These are phyloP conservation scores for Neodiprion lecontei DNA, from an alignment of 1,140 invertebrate genomes.

Conservation along the genomic window DNA sequence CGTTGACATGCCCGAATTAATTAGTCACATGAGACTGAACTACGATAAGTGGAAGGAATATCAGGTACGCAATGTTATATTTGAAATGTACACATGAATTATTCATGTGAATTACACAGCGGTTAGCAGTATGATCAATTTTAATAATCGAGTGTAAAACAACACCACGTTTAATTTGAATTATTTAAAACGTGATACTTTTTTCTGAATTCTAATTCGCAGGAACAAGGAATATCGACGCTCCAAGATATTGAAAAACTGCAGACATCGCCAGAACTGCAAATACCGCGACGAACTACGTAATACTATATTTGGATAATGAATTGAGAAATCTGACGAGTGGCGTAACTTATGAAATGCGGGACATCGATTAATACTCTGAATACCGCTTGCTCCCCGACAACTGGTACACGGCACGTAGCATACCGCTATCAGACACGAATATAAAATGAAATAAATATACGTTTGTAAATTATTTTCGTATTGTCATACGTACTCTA, in stretches of 20 bases:
- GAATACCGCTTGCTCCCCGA: too few relatives aligned
- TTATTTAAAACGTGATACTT: constrained; percentile 18
- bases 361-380: too few relatives aligned
- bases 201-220: constrained; percentile 42
- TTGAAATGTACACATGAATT: background rate
- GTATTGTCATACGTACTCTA: too few relatives aligned
- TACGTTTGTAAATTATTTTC: constrained; percentile 17
- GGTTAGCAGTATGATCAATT: background rate
- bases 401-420: too few relatives aligned
- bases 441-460: background rate
- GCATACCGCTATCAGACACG: too few relatives aligned
- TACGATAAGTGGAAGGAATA: constrained; percentile 90
- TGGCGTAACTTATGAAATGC: too few relatives aligned
- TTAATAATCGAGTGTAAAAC: constrained; percentile 5
- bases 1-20: constrained; percentile 90
- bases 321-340: too few relatives aligned
- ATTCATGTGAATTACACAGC: too few relatives aligned
- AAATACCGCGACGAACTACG: constrained; percentile 30
- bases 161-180: constrained; percentile 22
- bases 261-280: constrained; percentile 52
- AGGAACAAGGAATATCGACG: constrained; percentile 76
- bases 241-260: constrained; percentile 70
- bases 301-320: background rate
- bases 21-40: constrained; percentile 83
- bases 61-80: constrained; percentile 46